Evolutionary conservation across 2,113 vertebrate genomes (phyloP), one percentile per base, ranked within the genome.

Genomic region (Erinaceus europaeus): DNA sequence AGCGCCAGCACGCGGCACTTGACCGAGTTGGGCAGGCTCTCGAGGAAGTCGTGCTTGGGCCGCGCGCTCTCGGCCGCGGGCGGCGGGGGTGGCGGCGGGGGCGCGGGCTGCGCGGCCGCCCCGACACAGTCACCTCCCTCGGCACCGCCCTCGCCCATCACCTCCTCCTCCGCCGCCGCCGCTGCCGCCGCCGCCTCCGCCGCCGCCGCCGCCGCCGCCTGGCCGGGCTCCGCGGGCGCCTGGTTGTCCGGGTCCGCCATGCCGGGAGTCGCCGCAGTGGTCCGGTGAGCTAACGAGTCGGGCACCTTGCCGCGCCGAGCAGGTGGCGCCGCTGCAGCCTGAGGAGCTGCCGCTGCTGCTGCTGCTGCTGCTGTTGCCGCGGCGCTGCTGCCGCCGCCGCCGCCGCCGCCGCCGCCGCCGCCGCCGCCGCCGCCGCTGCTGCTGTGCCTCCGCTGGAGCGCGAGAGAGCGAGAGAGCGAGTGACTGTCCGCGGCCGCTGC

Each of bases 1-100:
- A 95, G 89, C 8, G 89, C 92, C 76, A 94, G 92, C 38, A 91
- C 86, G 0, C 84, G 57, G 94, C 92, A 91, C 53, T 76, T 86
- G 21, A 93, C 89, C 0, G 92, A 73, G 9, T 86, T 86, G 1
- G 92, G 93, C 80, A 93, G 86, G 92, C 83, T 91, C 88, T 92
- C 88, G 1, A 94, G 42, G 61, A 91, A 92, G 36, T 88, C 93
- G 1, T 93, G 82, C 9, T 44, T 78, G 5, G 94, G 90, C 64
- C 79, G 80, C 82, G 10, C 92, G 93, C 91, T 86, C 87, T 68
- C 85, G 0, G 62, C 38, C 36, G 21, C 18, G 52, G 52, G n/a
- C n/a, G n/a, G n/a, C n/a, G n/a, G n/a, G n/a, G n/a, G n/a, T n/a
- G n/a, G n/a, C n/a, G n/a, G n/a, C n/a, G n/a, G n/a, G n/a, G n/a